phyloP scores from a whole-genome alignment of 2,888 invertebrate species.

The Caradrina kadenii region DNA sequence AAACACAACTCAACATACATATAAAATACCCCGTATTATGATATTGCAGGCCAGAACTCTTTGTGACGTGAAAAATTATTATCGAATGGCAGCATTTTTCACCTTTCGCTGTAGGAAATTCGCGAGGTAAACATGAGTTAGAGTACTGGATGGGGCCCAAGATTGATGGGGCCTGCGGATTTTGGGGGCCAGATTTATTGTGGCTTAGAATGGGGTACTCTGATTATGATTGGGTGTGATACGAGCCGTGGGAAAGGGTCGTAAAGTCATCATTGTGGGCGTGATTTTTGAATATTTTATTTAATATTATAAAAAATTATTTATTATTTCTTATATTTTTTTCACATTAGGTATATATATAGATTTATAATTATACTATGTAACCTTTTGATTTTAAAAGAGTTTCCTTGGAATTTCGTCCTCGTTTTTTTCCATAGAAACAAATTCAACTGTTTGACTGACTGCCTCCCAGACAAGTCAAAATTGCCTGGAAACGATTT shows the following conservation, averaged over 20 bases:
- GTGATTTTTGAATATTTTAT: not conserved
- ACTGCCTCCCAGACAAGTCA: too few species aligned
- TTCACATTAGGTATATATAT: too few species aligned
- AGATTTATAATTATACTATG: too few species aligned
- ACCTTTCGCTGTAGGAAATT: slow-evolving; percentile 67
- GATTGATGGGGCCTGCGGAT: slow-evolving; percentile 48
- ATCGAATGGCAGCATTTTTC: slow-evolving; percentile 71
- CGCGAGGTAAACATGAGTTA: slow-evolving; percentile 56
- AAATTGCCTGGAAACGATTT: too few species aligned
- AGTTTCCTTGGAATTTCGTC: too few species aligned
- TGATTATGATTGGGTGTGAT: slow-evolving; percentile 52
- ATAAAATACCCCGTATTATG: slow-evolving; percentile 56
- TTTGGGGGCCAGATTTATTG: slow-evolving; percentile 52
- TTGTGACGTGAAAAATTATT: slow-evolving; percentile 72
- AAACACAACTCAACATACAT: slow-evolving; percentile 36
- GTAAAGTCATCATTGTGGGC: slow-evolving; percentile 11
- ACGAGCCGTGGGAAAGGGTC: slow-evolving; percentile 37
- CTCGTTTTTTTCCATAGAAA: too few species aligned
- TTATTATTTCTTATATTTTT: too few species aligned
- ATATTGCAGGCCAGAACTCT: slow-evolving; percentile 59
- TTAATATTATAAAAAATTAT: not conserved
- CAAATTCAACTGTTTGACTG: too few species aligned
- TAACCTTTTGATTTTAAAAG: too few species aligned
- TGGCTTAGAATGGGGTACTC: slow-evolving; percentile 36
- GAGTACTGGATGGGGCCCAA: slow-evolving; percentile 56